phyloP scores from a whole-genome alignment of 35 echinoderm and acorn worm genomes.

The Apostichopus parvimensis region DNA sequence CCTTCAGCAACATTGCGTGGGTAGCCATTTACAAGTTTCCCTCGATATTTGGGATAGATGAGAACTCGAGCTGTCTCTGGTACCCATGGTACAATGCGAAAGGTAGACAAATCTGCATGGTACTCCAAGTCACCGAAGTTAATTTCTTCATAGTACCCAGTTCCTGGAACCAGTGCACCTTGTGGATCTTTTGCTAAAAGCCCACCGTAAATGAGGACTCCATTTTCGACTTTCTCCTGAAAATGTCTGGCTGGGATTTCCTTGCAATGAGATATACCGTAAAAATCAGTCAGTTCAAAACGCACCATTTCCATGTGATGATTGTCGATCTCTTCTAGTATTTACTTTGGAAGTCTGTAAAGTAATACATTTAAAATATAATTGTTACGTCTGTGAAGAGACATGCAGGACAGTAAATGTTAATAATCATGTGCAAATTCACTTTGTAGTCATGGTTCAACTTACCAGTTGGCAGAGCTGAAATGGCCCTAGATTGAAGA shows the following conservation, averaged over 20 bases:
- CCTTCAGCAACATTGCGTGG: constrained; percentile 40
- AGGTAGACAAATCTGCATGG: constrained; percentile 66
- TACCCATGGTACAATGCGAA: constrained; percentile 57
- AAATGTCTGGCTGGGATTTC: constrained; percentile 63
- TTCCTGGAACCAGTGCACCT: constrained; percentile 14
- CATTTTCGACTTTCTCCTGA: constrained; percentile 52
- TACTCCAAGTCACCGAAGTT: constrained; percentile 41
- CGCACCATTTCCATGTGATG: constrained; percentile 60
- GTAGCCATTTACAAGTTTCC: background rate
- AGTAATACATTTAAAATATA: too few relatives aligned
- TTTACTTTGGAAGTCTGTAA: background rate
- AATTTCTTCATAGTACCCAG: constrained; percentile 61
- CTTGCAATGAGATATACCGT: constrained; percentile 67
- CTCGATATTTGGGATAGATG: background rate
- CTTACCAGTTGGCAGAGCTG: too few relatives aligned
- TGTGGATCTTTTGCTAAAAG: constrained; percentile 52
- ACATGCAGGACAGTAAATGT: too few relatives aligned
- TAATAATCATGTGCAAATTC: too few relatives aligned
- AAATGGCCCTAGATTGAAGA: too few relatives aligned
- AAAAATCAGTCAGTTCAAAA: constrained; percentile 68
- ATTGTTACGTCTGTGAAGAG: too few relatives aligned
- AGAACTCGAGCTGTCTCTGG: constrained; percentile 56
- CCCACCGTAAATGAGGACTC: constrained; percentile 39
- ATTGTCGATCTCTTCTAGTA: constrained; percentile 34
- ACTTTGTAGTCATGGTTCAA: too few relatives aligned